Conservation (phyloP, 2,113 vertebrate species). For the Vicugna pacos region DNA sequence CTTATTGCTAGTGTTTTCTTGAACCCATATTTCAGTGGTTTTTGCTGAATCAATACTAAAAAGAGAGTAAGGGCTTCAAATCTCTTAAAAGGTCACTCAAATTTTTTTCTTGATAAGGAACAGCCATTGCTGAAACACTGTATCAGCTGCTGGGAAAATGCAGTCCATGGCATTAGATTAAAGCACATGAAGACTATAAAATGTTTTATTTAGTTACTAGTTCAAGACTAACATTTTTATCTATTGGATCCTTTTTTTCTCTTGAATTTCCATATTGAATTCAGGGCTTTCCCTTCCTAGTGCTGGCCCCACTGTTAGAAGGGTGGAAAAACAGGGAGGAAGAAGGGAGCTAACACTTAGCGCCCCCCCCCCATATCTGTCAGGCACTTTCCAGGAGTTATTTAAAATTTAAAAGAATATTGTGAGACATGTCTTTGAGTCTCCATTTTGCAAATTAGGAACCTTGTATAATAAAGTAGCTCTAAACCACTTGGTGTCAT, state of each 20-base stretch:
- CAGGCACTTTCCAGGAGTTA: not conserved
- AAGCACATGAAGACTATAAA: not conserved
- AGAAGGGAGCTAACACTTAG: not conserved
- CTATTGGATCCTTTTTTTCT: not conserved
- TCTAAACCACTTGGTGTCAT: not conserved
- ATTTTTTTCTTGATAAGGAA: not conserved
- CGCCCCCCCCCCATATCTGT: not conserved
- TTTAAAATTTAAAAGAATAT: constrained; percentile 43
- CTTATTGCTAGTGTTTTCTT: not conserved
- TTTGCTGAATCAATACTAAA: not conserved
- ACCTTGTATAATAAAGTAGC: not conserved
- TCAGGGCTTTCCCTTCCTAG: not conserved
- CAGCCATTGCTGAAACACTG: not conserved
- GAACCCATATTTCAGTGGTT: not conserved
- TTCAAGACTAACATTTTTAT: not conserved
- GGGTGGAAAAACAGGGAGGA: not conserved
- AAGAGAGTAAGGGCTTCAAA: not conserved
- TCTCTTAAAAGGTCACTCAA: not conserved
- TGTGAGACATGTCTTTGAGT: not conserved
- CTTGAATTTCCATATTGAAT: not conserved
- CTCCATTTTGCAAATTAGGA: constrained; percentile 45
- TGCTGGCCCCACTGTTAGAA: not conserved
- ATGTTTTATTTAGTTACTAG: not conserved
- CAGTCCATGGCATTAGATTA: not conserved
- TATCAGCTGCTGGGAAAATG: not conserved